Evolutionary conservation across 2,113 vertebrate genomes (phyloP).

Genomic region (Beaufortia kweichowensis): DNA sequence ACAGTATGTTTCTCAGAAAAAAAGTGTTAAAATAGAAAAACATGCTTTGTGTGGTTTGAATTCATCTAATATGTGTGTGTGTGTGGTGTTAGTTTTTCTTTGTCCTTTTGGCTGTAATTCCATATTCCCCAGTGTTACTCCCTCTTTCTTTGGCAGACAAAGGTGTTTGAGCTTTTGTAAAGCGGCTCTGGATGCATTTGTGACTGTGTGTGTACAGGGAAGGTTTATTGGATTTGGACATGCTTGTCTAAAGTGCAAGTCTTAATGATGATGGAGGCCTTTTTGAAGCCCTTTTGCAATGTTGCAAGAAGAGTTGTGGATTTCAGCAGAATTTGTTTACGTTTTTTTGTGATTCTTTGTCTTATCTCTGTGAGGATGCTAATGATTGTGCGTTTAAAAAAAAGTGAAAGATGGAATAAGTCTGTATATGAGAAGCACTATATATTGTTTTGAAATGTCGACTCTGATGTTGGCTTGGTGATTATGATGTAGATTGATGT

Average conservation of each 20-base stretch:
- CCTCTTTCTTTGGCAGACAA: constrained; percentile 33
- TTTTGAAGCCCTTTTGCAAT: constrained; percentile 48
- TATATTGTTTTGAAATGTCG: constrained; percentile 62
- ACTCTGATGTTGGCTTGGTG: constrained; percentile 64
- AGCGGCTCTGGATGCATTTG: constrained; percentile 25
- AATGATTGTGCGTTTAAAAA: constrained; percentile 58
- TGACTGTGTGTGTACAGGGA: constrained; percentile 7
- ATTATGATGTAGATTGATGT: constrained; percentile 52
- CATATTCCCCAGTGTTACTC: constrained; percentile 24
- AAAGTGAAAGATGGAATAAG: constrained; percentile 55
- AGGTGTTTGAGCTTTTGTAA: constrained; percentile 42
- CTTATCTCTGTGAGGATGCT: constrained; percentile 60
- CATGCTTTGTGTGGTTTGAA: constrained; percentile 25
- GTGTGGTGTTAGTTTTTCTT: background rate
- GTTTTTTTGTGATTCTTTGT: constrained; percentile 47
- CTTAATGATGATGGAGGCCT: constrained; percentile 25
- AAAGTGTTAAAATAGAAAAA: constrained; percentile 1
- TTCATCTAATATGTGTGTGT: background rate
- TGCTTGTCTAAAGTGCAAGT: constrained; percentile 26
- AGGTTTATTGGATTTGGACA: constrained; percentile 17
- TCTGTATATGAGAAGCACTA: constrained; percentile 55
- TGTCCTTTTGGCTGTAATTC: constrained; percentile 42
- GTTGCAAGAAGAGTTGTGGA: constrained; percentile 53
- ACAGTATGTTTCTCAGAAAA: background rate
- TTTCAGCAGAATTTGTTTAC: constrained; percentile 56